Percentiles rank a stretch among this genome's conserved stretches.
Conservation (phyloP, 2,888 invertebrate species). For the Epinotia bilunana region DNA sequence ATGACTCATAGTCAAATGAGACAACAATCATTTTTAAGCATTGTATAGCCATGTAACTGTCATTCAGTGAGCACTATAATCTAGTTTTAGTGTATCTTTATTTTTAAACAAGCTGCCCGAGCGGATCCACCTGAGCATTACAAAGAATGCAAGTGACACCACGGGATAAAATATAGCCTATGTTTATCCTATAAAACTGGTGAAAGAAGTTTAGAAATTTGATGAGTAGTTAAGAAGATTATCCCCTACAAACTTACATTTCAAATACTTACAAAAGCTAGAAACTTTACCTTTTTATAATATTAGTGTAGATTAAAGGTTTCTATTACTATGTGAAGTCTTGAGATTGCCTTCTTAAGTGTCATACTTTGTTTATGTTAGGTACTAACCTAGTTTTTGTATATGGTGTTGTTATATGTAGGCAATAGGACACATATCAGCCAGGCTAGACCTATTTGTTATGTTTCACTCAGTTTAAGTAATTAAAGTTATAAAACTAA, state of each 20-base stretch:
- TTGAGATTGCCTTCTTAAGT: constrained; percentile 23
- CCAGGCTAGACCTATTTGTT: constrained; percentile 44
- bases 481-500: constrained; percentile 44
- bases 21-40: too few relatives aligned
- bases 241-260: too few relatives aligned
- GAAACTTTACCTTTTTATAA: too few relatives aligned
- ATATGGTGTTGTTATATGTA: constrained; percentile 14
- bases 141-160: too few relatives aligned
- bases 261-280: too few relatives aligned
- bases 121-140: too few relatives aligned
- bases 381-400: constrained; percentile 17
- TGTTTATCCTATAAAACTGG: too few relatives aligned
- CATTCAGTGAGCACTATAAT: not conserved
- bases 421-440: constrained; percentile 53
- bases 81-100: not conserved
- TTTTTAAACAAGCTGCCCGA: not conserved
- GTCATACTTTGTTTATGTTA: constrained; percentile 1
- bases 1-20: too few relatives aligned
- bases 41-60: not conserved
- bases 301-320: too few relatives aligned
- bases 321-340: not conserved
- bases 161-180: too few relatives aligned
- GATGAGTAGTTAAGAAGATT: too few relatives aligned
- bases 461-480: constrained; percentile 18
- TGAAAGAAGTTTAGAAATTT: too few relatives aligned